Evolutionary conservation across 2,888 invertebrate species (phyloP).

Genomic region (Platerodrilus igneus): DNA sequence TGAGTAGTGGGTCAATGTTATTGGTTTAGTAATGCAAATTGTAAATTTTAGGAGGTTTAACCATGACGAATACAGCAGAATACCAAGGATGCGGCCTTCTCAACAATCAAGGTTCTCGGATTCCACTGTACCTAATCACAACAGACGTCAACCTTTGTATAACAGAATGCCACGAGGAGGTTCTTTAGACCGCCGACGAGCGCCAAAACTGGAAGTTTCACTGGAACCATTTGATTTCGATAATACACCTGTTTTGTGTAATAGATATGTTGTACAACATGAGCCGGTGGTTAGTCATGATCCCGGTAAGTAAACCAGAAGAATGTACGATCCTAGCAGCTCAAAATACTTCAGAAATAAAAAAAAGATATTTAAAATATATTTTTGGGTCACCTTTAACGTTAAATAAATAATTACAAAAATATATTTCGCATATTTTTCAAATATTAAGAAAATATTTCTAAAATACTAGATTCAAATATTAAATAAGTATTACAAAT

Average conservation of each 20-base stretch:
- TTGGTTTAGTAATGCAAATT: background rate
- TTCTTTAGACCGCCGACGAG: constrained; percentile 40
- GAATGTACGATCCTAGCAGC: background rate
- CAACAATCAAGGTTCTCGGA: constrained; percentile 44
- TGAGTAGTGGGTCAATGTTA: constrained; percentile 30
- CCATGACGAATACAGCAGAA: constrained; percentile 34
- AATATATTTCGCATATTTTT: too few relatives aligned
- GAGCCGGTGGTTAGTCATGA: constrained; percentile 37
- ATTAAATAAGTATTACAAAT: too few relatives aligned
- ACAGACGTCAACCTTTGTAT: constrained; percentile 11
- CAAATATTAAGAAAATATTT: too few relatives aligned
- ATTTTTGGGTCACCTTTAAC: constrained; percentile 13
- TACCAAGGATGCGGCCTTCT: constrained; percentile 34
- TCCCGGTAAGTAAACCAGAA: constrained; percentile 31
- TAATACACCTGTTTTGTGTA: constrained; percentile 62
- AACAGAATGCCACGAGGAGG: constrained; percentile 33
- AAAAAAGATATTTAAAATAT: constrained; percentile 11
- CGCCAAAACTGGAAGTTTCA: constrained; percentile 38
- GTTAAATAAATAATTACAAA: too few relatives aligned
- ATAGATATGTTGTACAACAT: constrained; percentile 63
- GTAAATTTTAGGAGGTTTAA: constrained; percentile 17
- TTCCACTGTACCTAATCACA: constrained; percentile 32
- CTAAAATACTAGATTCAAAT: too few relatives aligned
- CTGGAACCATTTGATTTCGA: constrained; percentile 44
- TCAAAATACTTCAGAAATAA: constrained; percentile 20